Evolutionary conservation across 2,888 invertebrate species (phyloP), one percentile per base, ranked within the genome.

Genomic region (Apodemia zela): DNA sequence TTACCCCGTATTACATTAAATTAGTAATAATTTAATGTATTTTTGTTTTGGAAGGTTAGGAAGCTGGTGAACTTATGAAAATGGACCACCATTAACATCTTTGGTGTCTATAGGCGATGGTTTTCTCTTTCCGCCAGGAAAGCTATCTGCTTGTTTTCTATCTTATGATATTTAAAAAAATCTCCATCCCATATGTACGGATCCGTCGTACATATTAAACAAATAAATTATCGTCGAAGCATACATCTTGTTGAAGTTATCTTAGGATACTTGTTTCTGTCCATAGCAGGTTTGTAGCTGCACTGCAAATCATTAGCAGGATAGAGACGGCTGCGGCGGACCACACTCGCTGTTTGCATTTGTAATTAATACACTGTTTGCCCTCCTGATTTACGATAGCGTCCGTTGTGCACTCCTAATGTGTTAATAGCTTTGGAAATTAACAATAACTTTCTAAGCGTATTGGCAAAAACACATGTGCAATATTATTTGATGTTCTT

Each of bases 311-410:
- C 89, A 90, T 91, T 89, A 89, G 86, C 84, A 85, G 85, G 83
- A 86, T 87, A 86, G 88, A 88, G 87, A 88, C 82, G 86, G 84
- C 83, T 83, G 88, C 84, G 89, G 89, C 80, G 75, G 82, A 83
- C 88, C 89, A 84, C 88, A 87, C 84, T 88, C 81, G 86, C 87
- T 89, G 90, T 91, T 90, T 89, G 89, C 89, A 91, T 91, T 89
- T 84, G 88, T 90, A 91, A 91, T 91, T 89, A 90, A 91, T 90
- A 89, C 88, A 90, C 84, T 89, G 89, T 90, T 90, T 90, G 89
- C 83, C 79, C 84, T 84, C 80, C 84, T 91, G 89, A 91, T 90
- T 90, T 91, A 91, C 88, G 89, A 85, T 85, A 85, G 76, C 82
- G 79, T 82, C 81, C 79, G 82, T 76, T 83, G 78, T 80, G 79